phyloP scores from a whole-genome alignment of 2,797 vertebrate genomes.

The Eremophila alpestris region DNA sequence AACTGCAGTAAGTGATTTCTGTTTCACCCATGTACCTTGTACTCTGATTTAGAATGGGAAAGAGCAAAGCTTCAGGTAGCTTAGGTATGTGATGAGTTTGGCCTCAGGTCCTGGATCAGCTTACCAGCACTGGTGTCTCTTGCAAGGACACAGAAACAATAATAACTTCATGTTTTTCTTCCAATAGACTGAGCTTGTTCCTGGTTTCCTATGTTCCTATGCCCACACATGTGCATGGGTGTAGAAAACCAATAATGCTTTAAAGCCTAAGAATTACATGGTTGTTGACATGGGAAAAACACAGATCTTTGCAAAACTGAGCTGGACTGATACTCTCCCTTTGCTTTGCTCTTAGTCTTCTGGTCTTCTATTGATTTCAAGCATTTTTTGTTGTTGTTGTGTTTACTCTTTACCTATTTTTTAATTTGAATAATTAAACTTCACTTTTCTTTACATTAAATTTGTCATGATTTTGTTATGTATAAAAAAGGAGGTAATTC shows the following conservation, averaged over 20 bases:
- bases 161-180: background rate
- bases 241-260: background rate
- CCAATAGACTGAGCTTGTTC: background rate
- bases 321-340: background rate
- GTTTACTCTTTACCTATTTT: background rate
- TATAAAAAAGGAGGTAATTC: background rate
- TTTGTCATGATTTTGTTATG: background rate
- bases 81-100: background rate
- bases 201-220: background rate
- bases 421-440: background rate
- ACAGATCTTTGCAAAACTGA: background rate
- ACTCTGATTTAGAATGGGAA: background rate
- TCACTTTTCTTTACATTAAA: background rate
- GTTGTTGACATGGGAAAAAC: background rate
- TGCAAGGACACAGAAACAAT: background rate
- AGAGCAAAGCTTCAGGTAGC: background rate
- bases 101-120: background rate
- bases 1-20: background rate
- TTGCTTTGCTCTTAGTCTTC: background rate
- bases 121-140: background rate
- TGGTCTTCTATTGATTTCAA: background rate
- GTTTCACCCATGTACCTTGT: background rate
- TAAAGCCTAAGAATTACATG: background rate
- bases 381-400: background rate
- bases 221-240: rapidly evolving